Evolutionary conservation across 1,140 invertebrate genomes (phyloP), one percentile per base, ranked within the genome.

Genomic region (Caenorhabditis briggsae): DNA sequence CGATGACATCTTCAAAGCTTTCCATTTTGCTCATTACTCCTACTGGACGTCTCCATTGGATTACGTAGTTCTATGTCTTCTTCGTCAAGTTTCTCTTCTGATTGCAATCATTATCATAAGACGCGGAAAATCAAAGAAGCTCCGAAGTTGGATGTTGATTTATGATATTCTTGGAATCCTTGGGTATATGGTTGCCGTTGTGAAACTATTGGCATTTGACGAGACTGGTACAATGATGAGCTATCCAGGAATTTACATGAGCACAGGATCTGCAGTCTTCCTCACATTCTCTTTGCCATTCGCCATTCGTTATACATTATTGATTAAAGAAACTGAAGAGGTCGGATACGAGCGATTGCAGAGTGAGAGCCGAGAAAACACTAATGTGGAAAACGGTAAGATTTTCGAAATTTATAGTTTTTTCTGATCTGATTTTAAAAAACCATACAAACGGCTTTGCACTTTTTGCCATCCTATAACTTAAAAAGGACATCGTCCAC

Each of bases 61-160:
- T 14, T 78, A 50, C 9, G 70, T 78, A 0, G 70, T 12, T 20
- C 14, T 78, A 8, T n/a, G 70, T n/a, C 70, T 78, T 20, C n/a
- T 78, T 50, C 70, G 70, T 11, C 70, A 78, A 78, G 70, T 78
- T 50, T 78, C 70, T 20, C 70, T 78, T 20, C 70, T 78, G 9
- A 50, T 78, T 41, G 70, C 70, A 50, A 43, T 78, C 11, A 50
- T 78, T 11, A 78, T 78, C 9, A 14, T 78, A 2, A 41, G 46
- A 14, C 43, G 70, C 20, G 70, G 70, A 78, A 78, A 48, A 78
- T 41, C 70, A 12, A 33, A 78, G 33, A 78, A 50, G 23, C 20
- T 78, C 7, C 48, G 23, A 18, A 78, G 50, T 50, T 78, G n/a
- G n/a, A 78, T 78, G 70, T 12, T 53, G 14, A 23, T 78, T 3